phyloP scores from a whole-genome alignment of 2,797 vertebrate genomes.

The Podargus strigoides region DNA sequence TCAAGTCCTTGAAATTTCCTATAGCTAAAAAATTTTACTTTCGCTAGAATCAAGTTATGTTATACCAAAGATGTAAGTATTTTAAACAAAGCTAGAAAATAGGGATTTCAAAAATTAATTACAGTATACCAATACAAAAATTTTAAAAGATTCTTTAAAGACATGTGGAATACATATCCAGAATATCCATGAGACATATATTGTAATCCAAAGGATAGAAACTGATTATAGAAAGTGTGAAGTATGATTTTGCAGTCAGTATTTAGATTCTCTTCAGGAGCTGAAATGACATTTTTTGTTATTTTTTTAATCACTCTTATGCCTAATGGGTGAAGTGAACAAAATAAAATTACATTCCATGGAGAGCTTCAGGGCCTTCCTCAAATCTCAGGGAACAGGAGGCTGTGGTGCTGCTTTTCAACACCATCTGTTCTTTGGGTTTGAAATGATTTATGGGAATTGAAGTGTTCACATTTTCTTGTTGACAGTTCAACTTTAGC shows the following conservation, averaged over 20 bases:
- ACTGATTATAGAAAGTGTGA: background rate
- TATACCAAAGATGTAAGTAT: background rate
- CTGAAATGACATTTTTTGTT: background rate
- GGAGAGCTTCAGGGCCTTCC: background rate
- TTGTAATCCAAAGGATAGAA: background rate
- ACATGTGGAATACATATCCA: background rate
- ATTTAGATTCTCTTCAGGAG: background rate
- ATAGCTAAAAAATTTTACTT: background rate
- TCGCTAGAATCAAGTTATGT: background rate
- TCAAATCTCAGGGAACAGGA: constrained; percentile 42
- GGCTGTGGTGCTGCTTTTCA: background rate
- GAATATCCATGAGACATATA: background rate
- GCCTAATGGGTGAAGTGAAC: background rate
- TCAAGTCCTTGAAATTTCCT: background rate
- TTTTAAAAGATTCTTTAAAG: background rate
- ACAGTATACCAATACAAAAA: background rate
- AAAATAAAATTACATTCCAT: background rate
- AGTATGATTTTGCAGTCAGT: background rate
- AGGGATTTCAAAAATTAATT: background rate
- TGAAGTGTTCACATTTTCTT: background rate
- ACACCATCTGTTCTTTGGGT: constrained; percentile 40
- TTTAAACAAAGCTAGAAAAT: background rate
- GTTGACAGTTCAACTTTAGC: constrained; percentile 17
- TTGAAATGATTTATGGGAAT: constrained; percentile 46
- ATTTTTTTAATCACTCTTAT: background rate